phyloP scores from a whole-genome alignment of 1,140 invertebrate genomes.

The Panonychus citri region DNA sequence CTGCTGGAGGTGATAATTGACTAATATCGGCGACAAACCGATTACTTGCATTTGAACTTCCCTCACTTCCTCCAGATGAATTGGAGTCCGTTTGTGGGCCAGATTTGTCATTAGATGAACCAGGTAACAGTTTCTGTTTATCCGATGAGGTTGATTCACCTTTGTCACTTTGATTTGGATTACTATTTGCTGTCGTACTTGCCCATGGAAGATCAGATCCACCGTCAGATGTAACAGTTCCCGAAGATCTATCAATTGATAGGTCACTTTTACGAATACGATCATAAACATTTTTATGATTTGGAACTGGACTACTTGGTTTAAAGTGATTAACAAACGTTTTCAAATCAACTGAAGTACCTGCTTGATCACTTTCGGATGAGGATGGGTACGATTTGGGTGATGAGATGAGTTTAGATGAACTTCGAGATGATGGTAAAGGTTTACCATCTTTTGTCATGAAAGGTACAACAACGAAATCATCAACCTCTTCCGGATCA shows the following conservation, averaged over 20 bases:
- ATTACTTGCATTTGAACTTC: neutral
- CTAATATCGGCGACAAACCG: constrained; percentile 9
- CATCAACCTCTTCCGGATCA: constrained; percentile 30
- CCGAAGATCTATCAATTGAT: too few species aligned
- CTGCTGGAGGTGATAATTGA: constrained; percentile 9
- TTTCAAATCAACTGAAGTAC: too few species aligned
- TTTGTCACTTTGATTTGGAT: too few species aligned
- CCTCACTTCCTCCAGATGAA: constrained; percentile 5
- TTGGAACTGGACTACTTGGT: constrained; percentile 9
- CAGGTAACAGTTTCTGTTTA: neutral
- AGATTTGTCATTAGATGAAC: neutral
- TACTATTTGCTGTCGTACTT: too few species aligned
- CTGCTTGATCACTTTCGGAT: too few species aligned
- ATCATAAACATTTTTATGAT: constrained; percentile 14
- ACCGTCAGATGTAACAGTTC: too few species aligned
- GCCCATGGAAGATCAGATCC: too few species aligned
- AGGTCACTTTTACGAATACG: constrained; percentile 10
- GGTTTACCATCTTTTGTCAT: constrained; percentile 7
- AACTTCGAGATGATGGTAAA: neutral
- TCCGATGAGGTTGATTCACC: neutral
- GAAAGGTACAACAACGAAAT: constrained; percentile 60
- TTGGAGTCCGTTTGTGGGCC: too few species aligned
- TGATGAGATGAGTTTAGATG: neutral
- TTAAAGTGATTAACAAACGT: too few species aligned
- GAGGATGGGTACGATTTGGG: too few species aligned